phyloP scores from a whole-genome alignment of 1,140 invertebrate species.

The Semibalanus balanoides region DNA sequence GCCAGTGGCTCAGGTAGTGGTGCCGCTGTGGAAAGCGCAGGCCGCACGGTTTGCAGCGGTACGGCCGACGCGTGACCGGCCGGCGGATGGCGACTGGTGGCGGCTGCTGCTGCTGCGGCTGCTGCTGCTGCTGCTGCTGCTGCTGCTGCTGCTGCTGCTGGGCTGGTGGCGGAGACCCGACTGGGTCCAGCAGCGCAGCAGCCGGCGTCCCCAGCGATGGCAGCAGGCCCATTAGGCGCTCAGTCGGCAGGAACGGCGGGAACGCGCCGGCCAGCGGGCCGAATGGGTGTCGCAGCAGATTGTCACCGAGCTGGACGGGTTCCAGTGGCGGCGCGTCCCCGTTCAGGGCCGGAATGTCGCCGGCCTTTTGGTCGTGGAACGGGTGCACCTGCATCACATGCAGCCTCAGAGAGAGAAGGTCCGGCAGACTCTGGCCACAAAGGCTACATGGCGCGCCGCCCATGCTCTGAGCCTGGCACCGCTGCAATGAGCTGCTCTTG shows the following conservation, averaged over 20 bases:
- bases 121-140: neutral
- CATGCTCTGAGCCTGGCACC: conserved; percentile 11
- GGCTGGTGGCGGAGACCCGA: neutral
- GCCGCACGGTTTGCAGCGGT: conserved; percentile 33
- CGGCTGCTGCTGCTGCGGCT: neutral
- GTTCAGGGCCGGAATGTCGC: conserved; percentile 7
- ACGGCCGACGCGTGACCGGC: conserved; percentile 18
- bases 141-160: conserved; percentile 6
- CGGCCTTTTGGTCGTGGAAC: conserved; percentile 6
- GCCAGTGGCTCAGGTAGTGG: conserved; percentile 30
- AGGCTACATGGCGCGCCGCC: conserved; percentile 30
- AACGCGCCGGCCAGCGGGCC: conserved; percentile 9
- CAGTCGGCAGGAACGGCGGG: conserved; percentile 5
- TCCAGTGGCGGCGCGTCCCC: conserved; percentile 12
- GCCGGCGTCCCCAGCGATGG: neutral
- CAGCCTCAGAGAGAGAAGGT: conserved; percentile 37
- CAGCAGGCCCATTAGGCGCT: conserved; percentile 4
- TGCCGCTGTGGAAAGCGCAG: conserved; percentile 30
- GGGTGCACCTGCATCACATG: conserved; percentile 40
- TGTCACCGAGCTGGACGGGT: conserved; percentile 15
- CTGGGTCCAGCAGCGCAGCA: conserved; percentile 4
- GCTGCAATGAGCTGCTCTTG: conserved; percentile 19
- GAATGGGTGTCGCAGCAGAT: conserved; percentile 16
- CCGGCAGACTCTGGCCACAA: conserved; percentile 35
- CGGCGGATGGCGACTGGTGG: neutral